phyloP scores from a whole-genome alignment of 2,888 invertebrate species.

The Phyllotreta striolata region DNA sequence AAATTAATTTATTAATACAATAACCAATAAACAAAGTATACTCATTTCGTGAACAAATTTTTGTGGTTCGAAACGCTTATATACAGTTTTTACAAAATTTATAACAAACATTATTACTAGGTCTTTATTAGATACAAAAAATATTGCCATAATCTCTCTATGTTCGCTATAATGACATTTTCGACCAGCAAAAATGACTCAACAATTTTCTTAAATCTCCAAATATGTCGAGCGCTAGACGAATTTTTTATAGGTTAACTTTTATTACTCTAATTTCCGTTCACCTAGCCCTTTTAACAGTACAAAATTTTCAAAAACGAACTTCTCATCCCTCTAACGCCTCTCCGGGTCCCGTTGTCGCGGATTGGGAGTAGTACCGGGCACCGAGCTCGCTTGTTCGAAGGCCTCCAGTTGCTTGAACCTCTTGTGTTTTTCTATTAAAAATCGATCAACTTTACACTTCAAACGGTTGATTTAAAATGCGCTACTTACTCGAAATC shows the following conservation, averaged over 20 bases:
- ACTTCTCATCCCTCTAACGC: slow-evolving; percentile 56
- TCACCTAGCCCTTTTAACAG: background rate
- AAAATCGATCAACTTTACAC: background rate
- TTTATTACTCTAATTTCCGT: background rate
- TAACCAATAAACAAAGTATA: too few species aligned
- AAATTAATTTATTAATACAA: too few species aligned
- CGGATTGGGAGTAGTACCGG: slow-evolving; percentile 53
- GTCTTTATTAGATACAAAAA: slow-evolving; percentile 45
- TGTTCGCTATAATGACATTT: slow-evolving; percentile 44
- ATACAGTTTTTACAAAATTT: slow-evolving; percentile 44
- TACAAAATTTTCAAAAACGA: slow-evolving; percentile 20
- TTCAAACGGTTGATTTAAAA: too few species aligned
- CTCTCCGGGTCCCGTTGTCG: slow-evolving; percentile 58
- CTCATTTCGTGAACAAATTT: slow-evolving; percentile 1
- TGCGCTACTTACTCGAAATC: slow-evolving; percentile 78
- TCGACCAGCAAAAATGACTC: slow-evolving; percentile 51
- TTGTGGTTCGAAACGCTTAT: slow-evolving; percentile 28
- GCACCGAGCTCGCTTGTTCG: slow-evolving; percentile 57
- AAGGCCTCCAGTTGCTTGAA: slow-evolving; percentile 66
- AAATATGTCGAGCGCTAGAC: slow-evolving; percentile 9
- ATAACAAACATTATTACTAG: slow-evolving; percentile 41
- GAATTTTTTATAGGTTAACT: background rate
- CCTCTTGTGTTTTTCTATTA: slow-evolving; percentile 71
- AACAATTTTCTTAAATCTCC: background rate
- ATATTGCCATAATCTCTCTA: slow-evolving; percentile 47